These are phyloP conservation scores for Pantherophis guttatus DNA, from an alignment of 2,113 vertebrate genomes.

Conservation along the genomic window DNA sequence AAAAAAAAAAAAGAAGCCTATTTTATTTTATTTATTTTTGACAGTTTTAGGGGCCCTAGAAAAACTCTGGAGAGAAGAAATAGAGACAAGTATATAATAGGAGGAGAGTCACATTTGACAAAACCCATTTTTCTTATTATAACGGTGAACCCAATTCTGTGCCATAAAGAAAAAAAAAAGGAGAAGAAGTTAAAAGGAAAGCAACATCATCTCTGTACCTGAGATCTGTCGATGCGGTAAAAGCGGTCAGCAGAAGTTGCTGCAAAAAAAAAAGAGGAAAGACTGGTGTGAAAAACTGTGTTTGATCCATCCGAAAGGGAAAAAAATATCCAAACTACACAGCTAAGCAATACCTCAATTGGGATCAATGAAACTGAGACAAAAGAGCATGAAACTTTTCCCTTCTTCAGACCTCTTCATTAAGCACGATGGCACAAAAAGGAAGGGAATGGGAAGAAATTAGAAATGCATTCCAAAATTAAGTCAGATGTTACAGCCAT, in stretches of 20 bases:
- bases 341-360: not conserved
- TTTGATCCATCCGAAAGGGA: not conserved
- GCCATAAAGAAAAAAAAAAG: not conserved
- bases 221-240: conserved; percentile 97
- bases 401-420: not conserved
- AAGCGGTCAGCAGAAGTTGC: conserved; percentile 96
- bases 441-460: not conserved
- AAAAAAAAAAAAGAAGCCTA: not conserved
- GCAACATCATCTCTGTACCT: conserved; percentile 72
- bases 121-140: not conserved
- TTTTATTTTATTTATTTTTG: not conserved
- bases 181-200: not conserved
- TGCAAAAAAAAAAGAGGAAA: conserved; percentile 59
- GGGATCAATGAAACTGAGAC: not conserved
- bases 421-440: not conserved
- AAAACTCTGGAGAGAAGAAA: not conserved
- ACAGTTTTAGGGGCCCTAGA: not conserved
- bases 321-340: not conserved
- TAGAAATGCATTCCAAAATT: not conserved
- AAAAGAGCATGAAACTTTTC: not conserved
- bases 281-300: not conserved
- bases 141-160: not conserved
- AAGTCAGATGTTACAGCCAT: not conserved
- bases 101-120: not conserved
- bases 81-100: not conserved